Percentiles rank a stretch among this genome's conserved stretches.
Evolutionary conservation across 2,888 invertebrate genomes (phyloP).

Genomic region (Pyralis farinalis): DNA sequence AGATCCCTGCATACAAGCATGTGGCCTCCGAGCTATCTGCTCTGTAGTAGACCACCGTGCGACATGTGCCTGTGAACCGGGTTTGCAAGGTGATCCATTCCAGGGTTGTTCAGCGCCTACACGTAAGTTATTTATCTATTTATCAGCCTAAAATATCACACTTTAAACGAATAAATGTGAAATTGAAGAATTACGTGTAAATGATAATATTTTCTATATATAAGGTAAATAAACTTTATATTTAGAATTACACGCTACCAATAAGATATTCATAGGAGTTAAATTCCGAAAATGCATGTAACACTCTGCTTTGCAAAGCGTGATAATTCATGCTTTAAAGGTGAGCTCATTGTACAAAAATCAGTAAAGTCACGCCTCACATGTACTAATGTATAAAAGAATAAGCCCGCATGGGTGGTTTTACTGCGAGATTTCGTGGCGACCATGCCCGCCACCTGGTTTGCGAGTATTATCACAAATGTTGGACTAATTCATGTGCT

Average conservation of each 20-base stretch:
- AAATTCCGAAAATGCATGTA: conserved; percentile 44
- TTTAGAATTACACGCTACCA: conserved; percentile 2
- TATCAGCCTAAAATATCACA: neutral
- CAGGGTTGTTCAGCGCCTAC: conserved; percentile 69
- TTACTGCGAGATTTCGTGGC: conserved; percentile 51
- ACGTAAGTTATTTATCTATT: conserved; percentile 43
- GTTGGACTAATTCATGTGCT: conserved; percentile 56
- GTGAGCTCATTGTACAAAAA: conserved; percentile 53
- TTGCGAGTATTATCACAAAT: conserved; percentile 43
- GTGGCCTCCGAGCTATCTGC: conserved; percentile 81
- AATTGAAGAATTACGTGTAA: neutral
- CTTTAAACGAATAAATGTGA: neutral
- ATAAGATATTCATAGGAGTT: conserved; percentile 6
- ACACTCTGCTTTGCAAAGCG: conserved; percentile 75
- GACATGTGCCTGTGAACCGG: conserved; percentile 82
- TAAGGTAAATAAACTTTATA: conserved; percentile 19
- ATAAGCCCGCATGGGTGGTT: conserved; percentile 51
- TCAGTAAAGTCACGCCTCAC: conserved; percentile 63
- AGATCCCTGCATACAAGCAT: conserved; percentile 85
- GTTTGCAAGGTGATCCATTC: conserved; percentile 84
- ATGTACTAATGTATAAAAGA: conserved; percentile 60
- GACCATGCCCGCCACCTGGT: conserved; percentile 71
- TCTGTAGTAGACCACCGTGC: conserved; percentile 84
- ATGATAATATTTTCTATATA: neutral
- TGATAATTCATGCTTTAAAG: conserved; percentile 66